These are phyloP conservation scores for Sussaba pulchella DNA, from an alignment of 2,888 invertebrate genomes.

Conservation along the genomic window DNA sequence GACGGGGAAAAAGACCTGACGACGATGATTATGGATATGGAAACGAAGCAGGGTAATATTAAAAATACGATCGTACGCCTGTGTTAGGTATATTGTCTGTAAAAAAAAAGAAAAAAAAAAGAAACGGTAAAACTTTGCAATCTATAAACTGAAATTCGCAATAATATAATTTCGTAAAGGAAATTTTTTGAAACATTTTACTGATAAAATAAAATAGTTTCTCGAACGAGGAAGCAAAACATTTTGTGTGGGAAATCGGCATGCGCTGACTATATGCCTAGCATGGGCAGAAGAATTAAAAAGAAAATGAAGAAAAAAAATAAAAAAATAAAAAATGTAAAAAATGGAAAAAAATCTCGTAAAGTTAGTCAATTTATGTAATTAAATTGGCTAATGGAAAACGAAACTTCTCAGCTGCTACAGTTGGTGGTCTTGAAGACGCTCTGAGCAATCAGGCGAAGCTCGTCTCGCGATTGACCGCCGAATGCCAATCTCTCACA, in stretches of 20 bases:
- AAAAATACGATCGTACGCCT: slow-evolving; percentile 71
- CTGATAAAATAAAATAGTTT: too few relatives aligned
- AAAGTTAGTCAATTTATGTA: slow-evolving; percentile 74
- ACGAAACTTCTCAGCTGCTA: slow-evolving; percentile 90
- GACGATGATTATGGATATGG: slow-evolving; percentile 91
- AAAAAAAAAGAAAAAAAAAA: slow-evolving; percentile 56
- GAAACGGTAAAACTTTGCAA: neutral
- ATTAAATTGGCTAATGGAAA: slow-evolving; percentile 74
- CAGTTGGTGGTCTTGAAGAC: slow-evolving; percentile 95
- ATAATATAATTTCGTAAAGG: neutral
- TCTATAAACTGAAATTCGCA: neutral
- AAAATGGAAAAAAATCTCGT: slow-evolving; percentile 50
- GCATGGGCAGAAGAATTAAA: slow-evolving; percentile 76
- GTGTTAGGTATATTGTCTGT: slow-evolving; percentile 82
- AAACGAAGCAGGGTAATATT: slow-evolving; percentile 92
- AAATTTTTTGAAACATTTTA: too few relatives aligned
- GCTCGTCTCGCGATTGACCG: slow-evolving; percentile 96
- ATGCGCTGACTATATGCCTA: slow-evolving; percentile 81
- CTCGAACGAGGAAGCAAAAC: slow-evolving; percentile 12
- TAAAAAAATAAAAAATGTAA: neutral
- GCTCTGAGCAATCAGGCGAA: slow-evolving; percentile 96
- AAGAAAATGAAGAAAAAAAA: slow-evolving; percentile 37
- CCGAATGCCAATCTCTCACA: slow-evolving; percentile 95
- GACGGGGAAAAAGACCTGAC: slow-evolving; percentile 89
- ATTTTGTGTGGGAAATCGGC: slow-evolving; percentile 82